Conservation (phyloP, 2,113 vertebrate species). For the Phrynosoma blainvillii region DNA sequence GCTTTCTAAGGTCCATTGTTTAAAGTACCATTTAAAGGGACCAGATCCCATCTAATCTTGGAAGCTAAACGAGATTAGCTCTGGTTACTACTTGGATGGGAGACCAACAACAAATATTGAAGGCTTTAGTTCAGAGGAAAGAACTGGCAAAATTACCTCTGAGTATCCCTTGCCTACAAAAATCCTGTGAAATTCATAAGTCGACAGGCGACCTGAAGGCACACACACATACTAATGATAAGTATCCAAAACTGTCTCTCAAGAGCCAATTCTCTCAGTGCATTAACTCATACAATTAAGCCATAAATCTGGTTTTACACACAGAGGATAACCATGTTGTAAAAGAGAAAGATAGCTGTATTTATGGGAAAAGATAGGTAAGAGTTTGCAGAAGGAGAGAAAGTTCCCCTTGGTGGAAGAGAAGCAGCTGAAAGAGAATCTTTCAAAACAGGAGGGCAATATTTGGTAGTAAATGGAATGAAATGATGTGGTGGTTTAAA, state of each 20-base stretch:
- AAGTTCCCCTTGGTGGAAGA: constrained; percentile 58
- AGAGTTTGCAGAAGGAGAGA: constrained; percentile 56
- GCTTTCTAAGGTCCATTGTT: not conserved
- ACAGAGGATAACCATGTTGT: constrained; percentile 41
- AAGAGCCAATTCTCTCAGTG: not conserved
- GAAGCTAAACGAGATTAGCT: no score
- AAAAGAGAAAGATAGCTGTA: constrained; percentile 54
- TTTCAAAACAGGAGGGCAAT: constrained; percentile 60
- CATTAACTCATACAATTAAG: not conserved
- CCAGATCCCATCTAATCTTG: no score
- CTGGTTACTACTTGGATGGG: no score
- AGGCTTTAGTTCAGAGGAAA: no score
- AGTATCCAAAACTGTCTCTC: not conserved
- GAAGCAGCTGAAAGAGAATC: constrained; percentile 43
- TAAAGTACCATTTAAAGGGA: not conserved
- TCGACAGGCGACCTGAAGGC: no score
- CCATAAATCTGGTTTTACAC: not conserved
- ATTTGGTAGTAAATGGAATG: constrained; percentile 23
- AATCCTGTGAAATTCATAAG: no score
- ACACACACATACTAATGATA: no score
- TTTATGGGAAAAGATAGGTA: constrained; percentile 20
- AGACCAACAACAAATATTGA: no score
- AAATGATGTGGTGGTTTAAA: constrained; percentile 31
- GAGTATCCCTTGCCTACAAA: no score
- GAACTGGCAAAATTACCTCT: no score